These are phyloP conservation scores for Bambusicola thoracicus DNA, from an alignment of 2,113 vertebrate genomes.

Conservation along the genomic window DNA sequence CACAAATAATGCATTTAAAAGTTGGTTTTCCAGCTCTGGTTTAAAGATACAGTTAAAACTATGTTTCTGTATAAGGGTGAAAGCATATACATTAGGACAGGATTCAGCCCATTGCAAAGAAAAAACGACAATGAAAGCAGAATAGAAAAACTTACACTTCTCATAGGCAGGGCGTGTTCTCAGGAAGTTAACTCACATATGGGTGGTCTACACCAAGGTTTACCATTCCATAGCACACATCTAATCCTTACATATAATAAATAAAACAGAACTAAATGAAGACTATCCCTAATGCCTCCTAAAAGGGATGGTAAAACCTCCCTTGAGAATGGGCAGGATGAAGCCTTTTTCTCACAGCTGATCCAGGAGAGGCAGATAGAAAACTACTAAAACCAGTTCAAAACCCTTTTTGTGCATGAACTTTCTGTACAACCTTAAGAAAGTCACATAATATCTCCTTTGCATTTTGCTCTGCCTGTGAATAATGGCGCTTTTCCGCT, in stretches of 20 bases:
- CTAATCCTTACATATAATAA: neutral
- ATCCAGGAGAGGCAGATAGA: neutral
- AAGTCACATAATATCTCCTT: neutral
- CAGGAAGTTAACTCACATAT: neutral
- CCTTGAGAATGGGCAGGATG: neutral
- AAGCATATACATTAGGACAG: rapidly evolving
- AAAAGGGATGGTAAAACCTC: neutral
- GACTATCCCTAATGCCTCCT: neutral
- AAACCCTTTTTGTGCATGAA: neutral
- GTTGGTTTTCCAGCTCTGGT: neutral
- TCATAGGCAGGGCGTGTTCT: neutral
- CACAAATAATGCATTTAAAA: neutral
- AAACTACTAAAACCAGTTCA: neutral
- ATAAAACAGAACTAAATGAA: neutral
- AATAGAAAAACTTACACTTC: neutral
- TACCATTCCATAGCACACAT: neutral
- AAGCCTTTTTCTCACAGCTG: neutral
- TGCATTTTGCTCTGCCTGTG: neutral
- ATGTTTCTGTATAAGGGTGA: neutral
- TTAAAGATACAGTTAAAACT: constrained; percentile 10
- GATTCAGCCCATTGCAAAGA: neutral
- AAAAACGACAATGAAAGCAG: neutral
- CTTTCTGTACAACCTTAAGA: neutral
- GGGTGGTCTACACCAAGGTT: neutral
- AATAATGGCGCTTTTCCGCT: neutral